Conservation (phyloP, 2,113 vertebrate genomes). For the Ceyx margarethae region DNA sequence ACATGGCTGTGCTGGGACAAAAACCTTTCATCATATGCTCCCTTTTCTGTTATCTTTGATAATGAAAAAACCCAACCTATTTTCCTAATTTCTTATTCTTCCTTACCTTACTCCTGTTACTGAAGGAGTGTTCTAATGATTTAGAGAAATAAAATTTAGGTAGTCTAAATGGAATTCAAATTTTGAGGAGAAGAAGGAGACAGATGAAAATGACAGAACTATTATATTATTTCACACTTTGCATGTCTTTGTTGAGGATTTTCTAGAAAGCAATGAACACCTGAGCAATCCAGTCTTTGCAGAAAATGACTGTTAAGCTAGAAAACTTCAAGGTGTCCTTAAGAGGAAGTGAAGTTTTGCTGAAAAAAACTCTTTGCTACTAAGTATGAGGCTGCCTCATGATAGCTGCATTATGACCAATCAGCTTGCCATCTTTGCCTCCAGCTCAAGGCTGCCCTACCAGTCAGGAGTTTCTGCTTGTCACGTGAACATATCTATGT, state of each 20-base stretch:
- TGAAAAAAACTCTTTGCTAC: no score
- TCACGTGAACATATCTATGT: no score
- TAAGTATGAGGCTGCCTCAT: no score
- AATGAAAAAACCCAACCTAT: neutral
- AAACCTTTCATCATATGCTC: neutral
- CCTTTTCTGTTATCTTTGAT: neutral
- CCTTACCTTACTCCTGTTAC: neutral
- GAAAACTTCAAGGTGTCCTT: no score
- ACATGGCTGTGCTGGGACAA: neutral
- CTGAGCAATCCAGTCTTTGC: no score
- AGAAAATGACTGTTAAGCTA: no score
- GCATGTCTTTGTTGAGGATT: neutral
- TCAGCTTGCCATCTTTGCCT: no score
- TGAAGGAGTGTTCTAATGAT: neutral
- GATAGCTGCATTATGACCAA: no score
- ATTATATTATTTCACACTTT: neutral
- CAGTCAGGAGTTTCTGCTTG: no score
- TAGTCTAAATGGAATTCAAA: neutral
- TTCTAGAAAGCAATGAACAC: no score
- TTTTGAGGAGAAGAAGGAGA: neutral
- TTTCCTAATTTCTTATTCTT: neutral
- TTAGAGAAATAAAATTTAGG: neutral
- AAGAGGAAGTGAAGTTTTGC: no score
- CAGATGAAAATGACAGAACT: neutral
- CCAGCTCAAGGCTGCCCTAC: no score